Base-by-base conservation (phyloP, 2,113 vertebrate species). In the Perognathus longimembris region DNA sequence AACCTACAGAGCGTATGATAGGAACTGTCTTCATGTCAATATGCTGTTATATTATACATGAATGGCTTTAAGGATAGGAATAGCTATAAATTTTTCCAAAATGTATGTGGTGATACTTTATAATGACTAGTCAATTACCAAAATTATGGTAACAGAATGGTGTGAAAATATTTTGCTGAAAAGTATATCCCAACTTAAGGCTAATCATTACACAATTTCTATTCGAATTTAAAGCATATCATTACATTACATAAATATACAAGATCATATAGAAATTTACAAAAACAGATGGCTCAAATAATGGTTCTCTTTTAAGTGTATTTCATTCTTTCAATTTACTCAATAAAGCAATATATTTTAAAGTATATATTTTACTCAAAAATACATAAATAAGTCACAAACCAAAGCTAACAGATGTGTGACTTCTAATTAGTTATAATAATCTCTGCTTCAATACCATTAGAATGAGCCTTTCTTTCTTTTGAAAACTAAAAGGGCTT, bases 341-440 rank as follows among this genome's bases (percentile, higher is more conserved):
- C 85, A 96, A 92, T 57, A 94, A 92, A 96, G 64, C 91, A 90
- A 92, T 96, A 93, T 87, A 79, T 93, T 97, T 95, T 0, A 6
- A 83, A 93, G 92, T 57, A 95, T 93, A 95, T 70, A 92, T 93
- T 96, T 95, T 64, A 95, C 93, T 96, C 74, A 92, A 85, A 97
- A 97, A 93, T 97, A 94, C 86, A 95, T 94, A 96, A 90, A 83
- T 96, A 94, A 81, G 96, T 96, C 97, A 98, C 97, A 98, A 98
- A 98, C 96, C 70, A 97, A 98, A 97, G 96, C 97, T 98, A 98
- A 98, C 98, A 98, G 98, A 98, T 98, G 98, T 98, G 97, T 98
- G 98, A 98, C 97, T 98, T 98, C 97, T 98, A 98, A 98, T 98
- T 98, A 98, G 98, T 98, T 98, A 98, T 98, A 98, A 98, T 98